Evolutionary conservation across 2,888 invertebrate genomes (phyloP).

Genomic region (Bombyx huttoni): DNA sequence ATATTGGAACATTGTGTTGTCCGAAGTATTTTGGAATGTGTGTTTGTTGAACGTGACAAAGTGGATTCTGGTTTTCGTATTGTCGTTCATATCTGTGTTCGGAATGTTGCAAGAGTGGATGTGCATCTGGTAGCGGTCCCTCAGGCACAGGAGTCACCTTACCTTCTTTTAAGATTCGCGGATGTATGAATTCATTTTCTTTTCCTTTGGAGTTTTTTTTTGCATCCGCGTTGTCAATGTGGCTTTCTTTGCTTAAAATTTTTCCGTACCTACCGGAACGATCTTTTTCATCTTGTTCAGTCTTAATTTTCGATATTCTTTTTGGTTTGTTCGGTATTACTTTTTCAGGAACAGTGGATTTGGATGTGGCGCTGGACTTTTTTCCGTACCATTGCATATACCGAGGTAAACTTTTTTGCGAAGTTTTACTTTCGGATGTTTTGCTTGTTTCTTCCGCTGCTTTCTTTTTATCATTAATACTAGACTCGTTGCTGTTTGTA

Average conservation of each 20-base stretch:
- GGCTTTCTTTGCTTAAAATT: constrained; percentile 51
- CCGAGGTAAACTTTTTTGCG: constrained; percentile 72
- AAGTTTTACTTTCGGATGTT: constrained; percentile 33
- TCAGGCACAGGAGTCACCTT: constrained; percentile 62
- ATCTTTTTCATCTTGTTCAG: constrained; percentile 38
- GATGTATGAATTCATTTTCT: constrained; percentile 69
- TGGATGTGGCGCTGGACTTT: constrained; percentile 52
- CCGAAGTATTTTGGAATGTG: constrained; percentile 76
- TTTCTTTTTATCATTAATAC: constrained; percentile 22
- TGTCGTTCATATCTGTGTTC: constrained; percentile 82
- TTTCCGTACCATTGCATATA: constrained; percentile 88
- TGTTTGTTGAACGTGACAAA: constrained; percentile 69
- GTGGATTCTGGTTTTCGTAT: constrained; percentile 68
- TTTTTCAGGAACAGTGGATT: constrained; percentile 52
- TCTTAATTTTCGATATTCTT: constrained; percentile 48
- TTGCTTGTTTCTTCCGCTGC: constrained; percentile 30
- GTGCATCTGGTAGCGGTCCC: constrained; percentile 62
- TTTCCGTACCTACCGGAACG: constrained; percentile 52
- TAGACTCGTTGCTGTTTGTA: constrained; percentile 41
- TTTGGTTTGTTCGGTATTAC: constrained; percentile 58
- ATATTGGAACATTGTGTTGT: constrained; percentile 57
- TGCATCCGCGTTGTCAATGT: constrained; percentile 51
- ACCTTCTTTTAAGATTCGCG: constrained; percentile 58
- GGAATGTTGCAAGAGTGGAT: constrained; percentile 83
- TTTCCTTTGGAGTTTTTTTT: constrained; percentile 72